Evolutionary conservation across 2,888 invertebrate genomes (phyloP).

Genomic region (Leucania comma): DNA sequence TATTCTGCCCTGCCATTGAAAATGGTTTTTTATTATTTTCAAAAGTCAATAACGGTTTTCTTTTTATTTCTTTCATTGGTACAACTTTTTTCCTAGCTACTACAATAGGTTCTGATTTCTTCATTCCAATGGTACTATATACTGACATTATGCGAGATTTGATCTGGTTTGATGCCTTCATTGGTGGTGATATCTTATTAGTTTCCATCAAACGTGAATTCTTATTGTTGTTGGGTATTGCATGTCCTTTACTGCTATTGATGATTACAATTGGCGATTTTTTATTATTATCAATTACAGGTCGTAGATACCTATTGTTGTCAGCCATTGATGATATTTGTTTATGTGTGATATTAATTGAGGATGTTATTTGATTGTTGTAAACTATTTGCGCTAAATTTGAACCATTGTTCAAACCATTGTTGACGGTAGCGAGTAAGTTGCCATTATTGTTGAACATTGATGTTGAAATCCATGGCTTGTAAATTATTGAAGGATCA

Average conservation of each 20-base stretch:
- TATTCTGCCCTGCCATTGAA: constrained; percentile 2
- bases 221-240: neutral
- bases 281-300: neutral
- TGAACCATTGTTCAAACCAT: neutral
- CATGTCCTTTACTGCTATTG: neutral
- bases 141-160: neutral
- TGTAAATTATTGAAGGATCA: neutral
- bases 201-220: constrained; percentile 5
- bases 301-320: neutral
- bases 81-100: constrained; percentile 14
- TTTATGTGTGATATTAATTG: constrained; percentile 6
- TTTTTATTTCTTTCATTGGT: constrained; percentile 27
- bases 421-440: neutral
- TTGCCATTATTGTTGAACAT: constrained; percentile 11
- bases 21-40: constrained; percentile 7
- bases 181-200: neutral
- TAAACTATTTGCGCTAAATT: neutral
- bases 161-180: neutral
- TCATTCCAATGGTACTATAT: neutral
- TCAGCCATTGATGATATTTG: neutral
- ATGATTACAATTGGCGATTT: neutral
- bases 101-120: neutral
- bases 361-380: neutral
- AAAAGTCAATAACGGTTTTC: constrained; percentile 29
- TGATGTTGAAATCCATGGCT: constrained; percentile 21